Evolutionary conservation across 2,888 invertebrate species (phyloP), one percentile per base, ranked within the genome.

Genomic region (Argyresthia goedartella): DNA sequence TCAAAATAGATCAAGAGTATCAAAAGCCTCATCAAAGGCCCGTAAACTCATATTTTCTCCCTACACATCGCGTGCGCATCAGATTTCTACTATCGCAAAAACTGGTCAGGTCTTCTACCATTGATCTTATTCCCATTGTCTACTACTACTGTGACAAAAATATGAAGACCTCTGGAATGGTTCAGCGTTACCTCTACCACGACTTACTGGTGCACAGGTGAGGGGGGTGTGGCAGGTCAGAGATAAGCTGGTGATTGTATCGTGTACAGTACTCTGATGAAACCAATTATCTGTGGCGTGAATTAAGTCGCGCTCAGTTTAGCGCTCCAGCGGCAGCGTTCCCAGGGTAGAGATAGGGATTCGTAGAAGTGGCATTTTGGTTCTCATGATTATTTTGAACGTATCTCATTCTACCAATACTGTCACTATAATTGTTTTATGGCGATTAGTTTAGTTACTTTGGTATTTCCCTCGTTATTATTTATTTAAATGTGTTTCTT

Each of bases 211-310:
- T 9, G 8, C 13, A 33, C 13, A 14, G 11, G 35, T 4, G 48
- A 35, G 48, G 35, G 36, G 36, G 48, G 36, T 8, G 48, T 10
- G 48, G 36, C 13, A 25, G 50, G 43, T 50, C 44, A 50, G 15
- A n/a, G 6, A 35, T 35, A 43, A 11, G 15, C 15, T 36, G 46
- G 51, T 46, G 25, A 42, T 35, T 39, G 42, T 45, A 55, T 48
- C 48, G 36, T 48, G 55, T 54, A 53, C 62, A 60, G 66, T 67
- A 69, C 71, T 66, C 66, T 71, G 73, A 74, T 76, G 76, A 69
- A 75, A 75, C 71, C 71, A 80, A 79, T 80, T 79, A 78, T 70
- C 68, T 66, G 65, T 69, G 66, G 76, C 69, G 73, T 71, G 72
- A 76, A 75, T 76, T 77, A 74, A 75, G 72, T 73, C 73, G 67